Conservation (phyloP, 2,797 vertebrate species). For the Notoglanidium macrostoma region DNA sequence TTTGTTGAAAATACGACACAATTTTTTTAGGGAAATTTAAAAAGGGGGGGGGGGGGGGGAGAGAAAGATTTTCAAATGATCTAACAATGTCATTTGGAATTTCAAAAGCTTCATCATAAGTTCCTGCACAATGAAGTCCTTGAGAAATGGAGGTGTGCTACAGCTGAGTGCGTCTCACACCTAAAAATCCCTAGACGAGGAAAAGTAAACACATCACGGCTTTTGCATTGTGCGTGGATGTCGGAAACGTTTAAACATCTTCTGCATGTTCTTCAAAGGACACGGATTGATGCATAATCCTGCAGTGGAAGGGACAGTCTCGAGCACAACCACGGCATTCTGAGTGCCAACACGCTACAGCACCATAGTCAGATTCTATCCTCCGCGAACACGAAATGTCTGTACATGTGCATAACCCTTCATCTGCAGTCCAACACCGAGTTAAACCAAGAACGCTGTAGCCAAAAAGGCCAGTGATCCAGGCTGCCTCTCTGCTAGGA, state of each 20-base stretch:
- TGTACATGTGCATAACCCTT: conserved; percentile 36
- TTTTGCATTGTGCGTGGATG: conserved; percentile 35
- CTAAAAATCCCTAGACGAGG: not conserved
- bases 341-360: not conserved
- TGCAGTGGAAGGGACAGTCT: not conserved
- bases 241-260: conserved; percentile 18
- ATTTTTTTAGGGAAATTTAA: not conserved
- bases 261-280: conserved; percentile 31
- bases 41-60: conserved; percentile 38
- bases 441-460: conserved; percentile 12
- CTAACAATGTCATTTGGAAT: conserved; percentile 36
- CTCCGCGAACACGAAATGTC: not conserved
- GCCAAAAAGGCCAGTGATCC: conserved; percentile 15
- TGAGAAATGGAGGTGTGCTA: conserved; percentile 28
- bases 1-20: not conserved
- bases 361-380: conserved; percentile 9
- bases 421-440: not conserved
- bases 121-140: conserved; percentile 18
- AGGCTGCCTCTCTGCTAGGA: conserved; percentile 1
- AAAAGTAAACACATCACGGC: conserved; percentile 37
- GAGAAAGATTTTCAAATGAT: conserved; percentile 31
- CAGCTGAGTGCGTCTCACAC: not conserved
- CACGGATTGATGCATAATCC: conserved; percentile 15
- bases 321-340: not conserved
- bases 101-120: conserved; percentile 14